These are phyloP conservation scores for Poecilia picta DNA, from an alignment of 2,797 vertebrate species.

Conservation along the genomic window DNA sequence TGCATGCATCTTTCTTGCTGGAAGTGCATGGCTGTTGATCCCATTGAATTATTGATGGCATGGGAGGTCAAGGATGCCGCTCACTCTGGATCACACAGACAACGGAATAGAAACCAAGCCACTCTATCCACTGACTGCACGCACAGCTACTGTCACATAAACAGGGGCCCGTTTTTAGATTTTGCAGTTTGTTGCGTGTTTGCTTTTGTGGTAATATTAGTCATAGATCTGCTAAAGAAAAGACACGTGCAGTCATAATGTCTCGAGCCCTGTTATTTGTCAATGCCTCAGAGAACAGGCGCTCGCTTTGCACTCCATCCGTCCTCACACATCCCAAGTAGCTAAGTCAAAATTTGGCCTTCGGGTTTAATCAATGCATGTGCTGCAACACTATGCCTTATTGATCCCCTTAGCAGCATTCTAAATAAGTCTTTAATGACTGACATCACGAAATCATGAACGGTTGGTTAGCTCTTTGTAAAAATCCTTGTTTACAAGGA, in stretches of 20 bases:
- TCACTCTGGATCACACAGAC: constrained; percentile 36
- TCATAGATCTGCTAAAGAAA: background rate
- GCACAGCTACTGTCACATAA: constrained; percentile 12
- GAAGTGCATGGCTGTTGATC: constrained; percentile 63
- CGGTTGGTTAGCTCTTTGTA: background rate
- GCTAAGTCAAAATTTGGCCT: constrained; percentile 27
- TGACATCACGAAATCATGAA: constrained; percentile 9
- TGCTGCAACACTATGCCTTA: constrained; percentile 33
- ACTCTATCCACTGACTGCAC: constrained; percentile 13
- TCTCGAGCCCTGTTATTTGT: background rate
- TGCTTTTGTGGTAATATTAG: constrained; percentile 1
- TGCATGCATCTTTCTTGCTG: constrained; percentile 14
- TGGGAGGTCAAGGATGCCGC: constrained; percentile 57
- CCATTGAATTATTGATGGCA: constrained; percentile 79
- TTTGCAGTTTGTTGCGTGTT: background rate
- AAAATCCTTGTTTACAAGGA: background rate
- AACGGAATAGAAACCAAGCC: constrained; percentile 26
- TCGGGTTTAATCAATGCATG: constrained; percentile 41
- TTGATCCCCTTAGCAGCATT: constrained; percentile 28
- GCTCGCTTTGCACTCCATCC: background rate
- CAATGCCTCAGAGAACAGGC: background rate
- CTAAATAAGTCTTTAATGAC: constrained; percentile 10
- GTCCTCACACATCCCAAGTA: background rate
- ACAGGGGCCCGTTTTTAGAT: constrained; percentile 12
- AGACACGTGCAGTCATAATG: background rate